Percentiles rank a stretch among this genome's conserved stretches.
Evolutionary conservation across 2,113 vertebrate genomes (phyloP).

Genomic region (Micronisus gabar): DNA sequence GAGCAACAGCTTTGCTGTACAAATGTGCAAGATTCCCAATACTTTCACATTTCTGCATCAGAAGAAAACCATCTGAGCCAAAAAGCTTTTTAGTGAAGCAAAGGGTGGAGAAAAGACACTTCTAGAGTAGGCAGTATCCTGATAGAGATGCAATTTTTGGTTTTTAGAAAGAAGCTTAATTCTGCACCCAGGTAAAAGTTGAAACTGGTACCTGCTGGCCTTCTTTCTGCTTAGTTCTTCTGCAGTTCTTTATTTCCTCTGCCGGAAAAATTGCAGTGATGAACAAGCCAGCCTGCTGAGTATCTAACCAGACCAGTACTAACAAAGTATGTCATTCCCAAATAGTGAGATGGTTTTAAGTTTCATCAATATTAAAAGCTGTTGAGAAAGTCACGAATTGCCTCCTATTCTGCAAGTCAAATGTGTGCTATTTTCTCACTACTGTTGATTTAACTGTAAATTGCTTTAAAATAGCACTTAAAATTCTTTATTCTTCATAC

Average conservation of each 20-base stretch:
- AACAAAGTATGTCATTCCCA: background rate
- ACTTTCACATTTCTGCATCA: background rate
- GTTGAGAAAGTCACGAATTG: rapidly evolving
- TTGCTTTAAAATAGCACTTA: background rate
- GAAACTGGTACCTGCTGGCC: background rate
- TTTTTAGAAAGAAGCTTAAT: background rate
- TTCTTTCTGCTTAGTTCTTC: background rate
- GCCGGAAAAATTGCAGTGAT: background rate
- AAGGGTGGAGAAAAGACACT: background rate
- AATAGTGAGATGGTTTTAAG: background rate
- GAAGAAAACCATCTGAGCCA: background rate
- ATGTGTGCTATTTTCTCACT: background rate
- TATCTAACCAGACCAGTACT: background rate
- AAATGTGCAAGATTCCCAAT: background rate
- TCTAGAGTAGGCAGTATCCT: background rate
- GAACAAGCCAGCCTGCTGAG: background rate
- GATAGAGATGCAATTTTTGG: background rate
- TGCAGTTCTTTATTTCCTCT: background rate
- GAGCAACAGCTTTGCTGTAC: background rate
- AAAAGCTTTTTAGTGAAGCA: background rate
- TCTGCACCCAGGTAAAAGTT: background rate
- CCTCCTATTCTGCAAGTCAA: background rate
- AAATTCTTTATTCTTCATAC: background rate
- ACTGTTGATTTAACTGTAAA: background rate
- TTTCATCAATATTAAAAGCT: background rate